Base-by-base conservation (phyloP, 2,797 vertebrate species). In the Amniataba percoides region DNA sequence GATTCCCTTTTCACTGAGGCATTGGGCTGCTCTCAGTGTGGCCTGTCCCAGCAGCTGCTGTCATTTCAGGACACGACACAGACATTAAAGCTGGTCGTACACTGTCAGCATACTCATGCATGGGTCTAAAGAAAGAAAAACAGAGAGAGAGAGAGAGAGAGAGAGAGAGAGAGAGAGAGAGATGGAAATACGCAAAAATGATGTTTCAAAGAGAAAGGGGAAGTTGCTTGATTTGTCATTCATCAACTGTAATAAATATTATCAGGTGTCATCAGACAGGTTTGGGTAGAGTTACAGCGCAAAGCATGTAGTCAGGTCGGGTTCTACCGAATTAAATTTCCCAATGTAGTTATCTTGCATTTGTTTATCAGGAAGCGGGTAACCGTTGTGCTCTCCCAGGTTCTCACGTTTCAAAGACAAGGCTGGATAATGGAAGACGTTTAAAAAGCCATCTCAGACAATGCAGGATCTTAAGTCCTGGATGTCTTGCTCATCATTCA, bases 361-460 rank as follows among this genome's bases (percentile, higher is more conserved):
- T 74, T 75, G 62, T 91, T 86, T 79, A 77, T 84, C 45, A 53
- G 65, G 80, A 83, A 49, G 77, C 66, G 21, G 51, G 71, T 78
- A 63, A 70, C 66, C 64, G 56, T 86, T 78, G 79, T 46, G 60
- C 15, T 77, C 52, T 78, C 74, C 84, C 75, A 71, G 83, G 56
- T 52, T 77, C 80, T 94, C 87, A 34, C 77, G 78, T 94, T 95
- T 94, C 94, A 94, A 94, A 94, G 91, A 86, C 78, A 36, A 66
- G 66, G 65, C 69, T 42, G 53, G 79, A 93, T 92, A 83, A 92
- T 84, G 75, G 78, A 81, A 73, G 85, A 87, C 51, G 59, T 93
- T 91, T 86, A 82, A 92, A 91, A 89, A 85, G 61, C 64, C 77
- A 63, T 40, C 42, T 72, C 60, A 89, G 80, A 93, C 89, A 93